Base-by-base conservation (phyloP, 2,113 vertebrate species). In the Cheilinus undulatus region DNA sequence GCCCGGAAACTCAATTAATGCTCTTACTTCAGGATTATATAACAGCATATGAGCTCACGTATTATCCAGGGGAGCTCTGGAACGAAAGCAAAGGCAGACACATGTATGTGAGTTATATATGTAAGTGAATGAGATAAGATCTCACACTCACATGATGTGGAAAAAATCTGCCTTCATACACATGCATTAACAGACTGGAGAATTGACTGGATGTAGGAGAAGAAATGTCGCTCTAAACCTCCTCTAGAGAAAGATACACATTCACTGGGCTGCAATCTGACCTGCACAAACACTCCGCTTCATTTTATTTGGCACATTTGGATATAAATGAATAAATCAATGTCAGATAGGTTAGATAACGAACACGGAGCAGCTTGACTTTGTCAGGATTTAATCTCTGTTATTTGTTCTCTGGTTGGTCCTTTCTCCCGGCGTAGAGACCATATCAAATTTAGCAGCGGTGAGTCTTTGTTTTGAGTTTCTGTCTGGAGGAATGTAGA, bases 401-500 rank as follows among this genome's bases (percentile, higher is more conserved):
- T 56, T 80, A 59, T 77, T 78, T 76, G 11, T 48, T 66, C 64
- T 57, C 13, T 4, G 3, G 22, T 36, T 12, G 51, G 54, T 53
- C 59, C 43, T 43, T 60, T 67, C 38, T 45, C 20, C 4, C 36
- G 27, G 28, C 11, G 36, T 64, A 63, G 22, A 73, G 65, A 43
- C 10, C 20, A 76, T 38, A 82, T 85, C 70, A 76, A 43, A 74
- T 59, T 73, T 32, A 76, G 52, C 50, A 23, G 40, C 17, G 20
- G 42, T 2, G 1, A 14, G 48, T 22, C 67, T 83, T 82, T 88
- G 70, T 85, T 89, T 83, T 77, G 76, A 80, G 54, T 63, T 24
- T 20, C 62, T 60, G 53, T 57, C 72, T 70, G 27, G 34, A 69
- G 87, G 87, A 88, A 90, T 87, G 84, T 63, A 22, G 83, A 72